Base-by-base conservation (phyloP, 2,113 vertebrate species). In the Vimba vimba region DNA sequence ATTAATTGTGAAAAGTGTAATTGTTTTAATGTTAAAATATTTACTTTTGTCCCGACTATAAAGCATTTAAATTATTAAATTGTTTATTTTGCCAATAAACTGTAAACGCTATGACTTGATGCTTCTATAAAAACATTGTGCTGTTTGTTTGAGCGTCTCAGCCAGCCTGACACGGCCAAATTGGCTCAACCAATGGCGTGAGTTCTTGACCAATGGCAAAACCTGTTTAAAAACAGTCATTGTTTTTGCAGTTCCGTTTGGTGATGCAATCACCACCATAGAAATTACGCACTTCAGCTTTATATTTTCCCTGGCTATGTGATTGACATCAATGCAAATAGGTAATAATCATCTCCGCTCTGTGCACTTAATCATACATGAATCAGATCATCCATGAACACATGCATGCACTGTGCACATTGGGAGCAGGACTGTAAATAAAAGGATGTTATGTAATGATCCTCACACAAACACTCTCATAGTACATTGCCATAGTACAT, bases 271-370 rank as follows among this genome's bases (percentile, higher is more conserved):
- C 25, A 74, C 43, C 73, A 27, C 43, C 73, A 75, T 50, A 50
- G 43, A 27, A 47, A 75, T 50, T 17, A 12, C 15, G 33, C 27
- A 33, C 27, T 52, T 77, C 47, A 60, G 19, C 10, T 23, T 81
- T 82, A 30, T 30, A 73, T 82, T 81, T 86, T 73, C 68, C 27
- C 55, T 64, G 59, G 17, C 30, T 62, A 59, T 33, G 23, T 75
- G 79, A 82, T 82, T 75, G 79, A 62, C 55, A 82, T 60, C 57
- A 59, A 13, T 30, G 55, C 43, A 74, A 86, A 86, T 62, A 62
- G 52, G 66, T 60, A 64, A 33, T 75, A 82, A 82, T 62, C 66
- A 74, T 82, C n/a, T 19, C 17, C 0, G 1, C 60, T 36, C 74
- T 62, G 68, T 74, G 55, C 45, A 47, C 62, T 76, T 55, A 27